Conservation (phyloP, 2,797 vertebrate genomes). For the Diplodus puntazzo region DNA sequence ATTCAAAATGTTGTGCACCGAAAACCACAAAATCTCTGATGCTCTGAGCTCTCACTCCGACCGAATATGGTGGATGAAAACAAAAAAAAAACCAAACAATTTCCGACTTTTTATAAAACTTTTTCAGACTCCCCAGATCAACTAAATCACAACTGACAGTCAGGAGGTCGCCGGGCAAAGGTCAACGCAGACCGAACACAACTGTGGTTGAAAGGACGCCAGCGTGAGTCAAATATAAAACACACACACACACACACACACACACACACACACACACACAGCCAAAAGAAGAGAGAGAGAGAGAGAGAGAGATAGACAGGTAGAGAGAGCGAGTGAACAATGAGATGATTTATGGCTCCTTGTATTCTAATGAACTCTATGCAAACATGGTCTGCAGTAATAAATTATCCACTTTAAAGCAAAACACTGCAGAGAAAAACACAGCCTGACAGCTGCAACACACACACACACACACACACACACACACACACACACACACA, state of each 20-base stretch:
- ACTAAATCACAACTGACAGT: not conserved
- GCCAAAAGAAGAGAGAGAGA: not conserved
- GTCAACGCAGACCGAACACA: conserved; percentile 27
- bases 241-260: no score
- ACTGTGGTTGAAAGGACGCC: conserved; percentile 6
- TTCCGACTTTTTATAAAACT: conserved; percentile 1
- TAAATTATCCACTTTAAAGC: conserved; percentile 69
- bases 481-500: not conserved
- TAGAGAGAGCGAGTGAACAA: conserved; percentile 33
- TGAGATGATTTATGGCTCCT: conserved; percentile 65
- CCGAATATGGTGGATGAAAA: no score
- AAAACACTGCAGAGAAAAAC: conserved; percentile 55
- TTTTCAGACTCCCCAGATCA: not conserved
- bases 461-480: not conserved
- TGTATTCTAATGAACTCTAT: conserved; percentile 68
- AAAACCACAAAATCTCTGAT: no score
- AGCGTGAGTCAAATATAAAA: conserved; percentile 32
- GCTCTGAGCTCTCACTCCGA: no score
- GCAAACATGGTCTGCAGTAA: conserved; percentile 65
- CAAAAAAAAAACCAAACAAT: no score
- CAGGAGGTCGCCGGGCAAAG: conserved; percentile 22
- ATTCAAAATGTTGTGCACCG: no score
- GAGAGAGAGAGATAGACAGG: conserved; percentile 19
- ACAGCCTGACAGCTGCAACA: conserved; percentile 35
- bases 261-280: no score